Evolutionary conservation across 2,797 vertebrate genomes (phyloP).

Genomic region (Nannoperca australis): DNA sequence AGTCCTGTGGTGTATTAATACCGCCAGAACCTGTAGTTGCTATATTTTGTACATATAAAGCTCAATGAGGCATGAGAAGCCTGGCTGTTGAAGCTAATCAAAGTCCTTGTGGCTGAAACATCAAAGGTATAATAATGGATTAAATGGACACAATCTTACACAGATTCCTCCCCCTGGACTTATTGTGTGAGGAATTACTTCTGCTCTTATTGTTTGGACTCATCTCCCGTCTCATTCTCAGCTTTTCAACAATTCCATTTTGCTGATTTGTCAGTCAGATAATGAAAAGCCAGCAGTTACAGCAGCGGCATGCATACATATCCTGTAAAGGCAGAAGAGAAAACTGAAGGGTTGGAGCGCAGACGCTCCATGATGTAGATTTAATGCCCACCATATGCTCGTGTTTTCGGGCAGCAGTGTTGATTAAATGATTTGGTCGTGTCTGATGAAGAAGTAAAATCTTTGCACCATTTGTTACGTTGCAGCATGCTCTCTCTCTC

Average conservation of each 20-base stretch:
- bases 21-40: constrained; percentile 14
- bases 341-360: constrained; percentile 20
- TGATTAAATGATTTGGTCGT: constrained; percentile 66
- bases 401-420: constrained; percentile 43
- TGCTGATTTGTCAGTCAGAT: constrained; percentile 46
- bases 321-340: constrained; percentile 18
- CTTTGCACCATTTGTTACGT: constrained; percentile 57
- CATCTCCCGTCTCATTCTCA: constrained; percentile 14
- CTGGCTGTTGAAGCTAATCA: constrained; percentile 27
- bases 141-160: constrained; percentile 28
- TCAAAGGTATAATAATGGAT: constrained; percentile 29
- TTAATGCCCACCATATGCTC: constrained; percentile 67
- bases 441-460: constrained; percentile 67
- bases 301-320: constrained; percentile 19
- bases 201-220: constrained; percentile 31
- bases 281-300: constrained; percentile 38
- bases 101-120: constrained; percentile 37
- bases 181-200: constrained; percentile 37
- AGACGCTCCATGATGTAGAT: constrained; percentile 52
- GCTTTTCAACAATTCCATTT: constrained; percentile 36
- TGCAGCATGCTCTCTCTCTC: constrained; percentile 42
- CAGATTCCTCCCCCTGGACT: constrained; percentile 35
- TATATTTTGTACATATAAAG: constrained; percentile 18
- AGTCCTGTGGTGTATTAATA: constrained; percentile 32
- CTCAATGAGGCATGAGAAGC: constrained; percentile 19